These are phyloP conservation scores for Steinernema feltiae DNA, from an alignment of 1,140 invertebrate species.

Conservation along the genomic window DNA sequence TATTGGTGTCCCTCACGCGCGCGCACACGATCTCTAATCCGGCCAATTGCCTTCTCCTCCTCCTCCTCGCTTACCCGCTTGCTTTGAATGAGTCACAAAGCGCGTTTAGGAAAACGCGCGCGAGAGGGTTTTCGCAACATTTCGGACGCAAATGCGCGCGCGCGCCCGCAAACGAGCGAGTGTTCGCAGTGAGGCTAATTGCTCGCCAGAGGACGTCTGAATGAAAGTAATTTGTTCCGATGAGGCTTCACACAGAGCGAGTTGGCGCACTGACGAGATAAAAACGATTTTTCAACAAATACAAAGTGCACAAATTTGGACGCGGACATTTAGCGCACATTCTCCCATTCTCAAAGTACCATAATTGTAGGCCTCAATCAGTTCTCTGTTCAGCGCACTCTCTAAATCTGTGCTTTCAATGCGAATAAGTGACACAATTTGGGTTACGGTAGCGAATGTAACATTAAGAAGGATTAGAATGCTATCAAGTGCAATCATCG, in stretches of 20 bases:
- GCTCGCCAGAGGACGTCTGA: background rate
- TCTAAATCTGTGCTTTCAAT: too few relatives aligned
- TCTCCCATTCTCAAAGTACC: background rate
- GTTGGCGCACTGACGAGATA: background rate
- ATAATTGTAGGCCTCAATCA: too few relatives aligned
- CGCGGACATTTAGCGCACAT: background rate
- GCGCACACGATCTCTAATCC: background rate
- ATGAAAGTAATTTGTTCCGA: constrained; percentile 10
- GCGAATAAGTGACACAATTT: background rate
- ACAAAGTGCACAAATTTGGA: background rate
- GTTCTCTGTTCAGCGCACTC: too few relatives aligned
- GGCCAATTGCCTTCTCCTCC: background rate
- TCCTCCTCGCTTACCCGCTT: background rate
- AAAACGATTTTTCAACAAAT: background rate
- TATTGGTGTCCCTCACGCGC: background rate
- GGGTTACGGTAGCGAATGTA: background rate
- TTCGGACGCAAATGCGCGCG: too few relatives aligned
- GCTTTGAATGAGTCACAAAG: background rate
- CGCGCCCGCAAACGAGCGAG: too few relatives aligned
- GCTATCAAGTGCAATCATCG: too few relatives aligned
- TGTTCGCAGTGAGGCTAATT: constrained; percentile 15
- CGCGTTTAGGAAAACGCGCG: background rate
- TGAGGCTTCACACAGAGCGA: constrained; percentile 7
- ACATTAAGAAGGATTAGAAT: too few relatives aligned
- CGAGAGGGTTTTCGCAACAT: constrained; percentile 4